Base-by-base conservation (phyloP, 2,113 vertebrate species). In the Sinocyclocheilus grahami region DNA sequence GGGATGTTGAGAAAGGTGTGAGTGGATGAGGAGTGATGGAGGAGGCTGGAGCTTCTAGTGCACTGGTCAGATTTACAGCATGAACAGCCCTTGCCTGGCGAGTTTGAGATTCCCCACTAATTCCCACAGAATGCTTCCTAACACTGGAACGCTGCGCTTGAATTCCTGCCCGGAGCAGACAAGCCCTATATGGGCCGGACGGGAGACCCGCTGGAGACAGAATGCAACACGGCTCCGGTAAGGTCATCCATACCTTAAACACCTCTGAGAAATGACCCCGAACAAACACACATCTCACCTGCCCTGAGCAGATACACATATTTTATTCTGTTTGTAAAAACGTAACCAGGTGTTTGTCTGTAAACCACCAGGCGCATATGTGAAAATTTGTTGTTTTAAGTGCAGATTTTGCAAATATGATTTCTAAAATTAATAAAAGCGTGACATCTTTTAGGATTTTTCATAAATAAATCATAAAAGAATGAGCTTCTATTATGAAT, bases 111-210 rank as follows among this genome's bases (percentile, higher is more conserved):
- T 94, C 95, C 93, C 30, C 84, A 84, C 86, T 93, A 95, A 93
- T 93, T 94, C 91, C 90, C 80, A 58, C 71, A 46, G 91, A 93
- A 94, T 92, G 89, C 90, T 95, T 94, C 91, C 91, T 88, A 86
- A 90, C 91, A 91, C 86, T 85, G 89, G 90, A 91, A 90, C 86
- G 76, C 89, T 86, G 89, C 89, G 92, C 91, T 87, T 39, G 48
- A 92, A 95, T 95, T 95, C 94, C 93, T 93, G 90, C 88, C 93
- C 88, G 0, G 88, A 82, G 88, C 91, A 95, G 94, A 95, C 95
- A 46, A 92, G 85, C 95, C 95, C 92, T 95, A 95, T 90, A 95
- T 91, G 95, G 95, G 86, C 89, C 30, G 92, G 75, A 91, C 84
- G 87, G 83, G 88, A 90, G 87, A 91, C 92, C 91, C 90, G 85